phyloP scores from a whole-genome alignment of 2,113 vertebrate species.

The Semnornis frantzii region DNA sequence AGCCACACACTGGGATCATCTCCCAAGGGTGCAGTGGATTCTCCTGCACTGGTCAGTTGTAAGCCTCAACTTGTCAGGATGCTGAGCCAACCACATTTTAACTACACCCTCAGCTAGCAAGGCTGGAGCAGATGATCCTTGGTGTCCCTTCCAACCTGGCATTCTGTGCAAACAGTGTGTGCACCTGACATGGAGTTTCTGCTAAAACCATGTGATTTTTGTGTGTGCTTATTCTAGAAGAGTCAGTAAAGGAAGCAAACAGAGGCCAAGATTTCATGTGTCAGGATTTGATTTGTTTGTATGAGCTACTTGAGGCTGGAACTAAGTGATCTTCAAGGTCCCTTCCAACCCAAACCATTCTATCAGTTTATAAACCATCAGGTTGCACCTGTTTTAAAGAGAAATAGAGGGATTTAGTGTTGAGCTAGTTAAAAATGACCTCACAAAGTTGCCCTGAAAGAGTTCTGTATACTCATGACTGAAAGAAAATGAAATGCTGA shows the following conservation, averaged over 20 bases:
- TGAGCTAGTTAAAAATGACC: not conserved
- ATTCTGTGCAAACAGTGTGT: not conserved
- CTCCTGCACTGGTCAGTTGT: no score
- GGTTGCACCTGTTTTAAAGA: not conserved
- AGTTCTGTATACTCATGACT: not conserved
- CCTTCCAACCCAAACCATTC: no score
- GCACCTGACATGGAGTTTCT: not conserved
- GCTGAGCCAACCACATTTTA: no score
- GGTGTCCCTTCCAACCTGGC: no score
- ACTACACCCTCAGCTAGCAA: no score
- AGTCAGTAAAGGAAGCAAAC: not conserved
- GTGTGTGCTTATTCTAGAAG: not conserved
- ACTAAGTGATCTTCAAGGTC: no score
- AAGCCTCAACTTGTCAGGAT: no score
- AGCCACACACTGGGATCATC: no score
- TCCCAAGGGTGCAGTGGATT: no score
- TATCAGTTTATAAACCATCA: not conserved
- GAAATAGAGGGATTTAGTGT: not conserved
- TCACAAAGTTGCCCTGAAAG: not conserved
- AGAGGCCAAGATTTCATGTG: not conserved
- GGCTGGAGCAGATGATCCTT: no score
- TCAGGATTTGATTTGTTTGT: not conserved
- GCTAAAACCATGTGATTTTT: rapidly evolving
- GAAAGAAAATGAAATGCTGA: rapidly evolving
- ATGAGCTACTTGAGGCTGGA: not conserved